A percentile compares a stretch with the other conserved stretches of the same genome.
Evolutionary conservation across 2,113 vertebrate species (phyloP).

Genomic region (Raphicerus campestris): DNA sequence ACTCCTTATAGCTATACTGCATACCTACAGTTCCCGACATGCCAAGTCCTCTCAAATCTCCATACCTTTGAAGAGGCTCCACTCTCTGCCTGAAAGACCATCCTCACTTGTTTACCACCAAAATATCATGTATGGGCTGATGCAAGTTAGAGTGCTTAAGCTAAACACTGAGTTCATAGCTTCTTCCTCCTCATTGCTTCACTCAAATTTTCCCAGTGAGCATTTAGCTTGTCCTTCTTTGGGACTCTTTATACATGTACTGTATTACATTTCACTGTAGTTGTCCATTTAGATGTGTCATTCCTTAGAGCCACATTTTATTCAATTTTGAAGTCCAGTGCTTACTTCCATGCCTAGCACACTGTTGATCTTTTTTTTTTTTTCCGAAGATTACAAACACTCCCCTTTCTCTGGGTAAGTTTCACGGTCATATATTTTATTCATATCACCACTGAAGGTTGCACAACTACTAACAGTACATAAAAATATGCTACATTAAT

Average conservation of each 20-base stretch:
- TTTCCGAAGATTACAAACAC: neutral
- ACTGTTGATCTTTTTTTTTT: neutral
- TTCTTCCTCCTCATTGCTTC: neutral
- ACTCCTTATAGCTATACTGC: neutral
- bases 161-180: neutral
- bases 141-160: neutral
- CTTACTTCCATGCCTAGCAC: neutral
- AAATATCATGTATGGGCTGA: neutral
- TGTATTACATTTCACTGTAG: neutral
- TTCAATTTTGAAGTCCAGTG: neutral
- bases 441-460: neutral
- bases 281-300: neutral
- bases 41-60: neutral
- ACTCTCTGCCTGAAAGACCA: neutral
- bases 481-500: neutral
- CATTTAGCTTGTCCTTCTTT: neutral
- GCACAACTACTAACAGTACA: neutral
- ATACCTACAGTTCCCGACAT: neutral
- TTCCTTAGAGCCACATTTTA: neutral
- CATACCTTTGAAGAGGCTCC: neutral
- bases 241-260: neutral
- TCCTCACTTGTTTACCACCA: neutral
- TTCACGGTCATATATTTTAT: neutral
- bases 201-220: neutral
- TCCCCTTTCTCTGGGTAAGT: neutral